Conservation (phyloP, 2,113 vertebrate species). For the Fukomys damarensis region DNA sequence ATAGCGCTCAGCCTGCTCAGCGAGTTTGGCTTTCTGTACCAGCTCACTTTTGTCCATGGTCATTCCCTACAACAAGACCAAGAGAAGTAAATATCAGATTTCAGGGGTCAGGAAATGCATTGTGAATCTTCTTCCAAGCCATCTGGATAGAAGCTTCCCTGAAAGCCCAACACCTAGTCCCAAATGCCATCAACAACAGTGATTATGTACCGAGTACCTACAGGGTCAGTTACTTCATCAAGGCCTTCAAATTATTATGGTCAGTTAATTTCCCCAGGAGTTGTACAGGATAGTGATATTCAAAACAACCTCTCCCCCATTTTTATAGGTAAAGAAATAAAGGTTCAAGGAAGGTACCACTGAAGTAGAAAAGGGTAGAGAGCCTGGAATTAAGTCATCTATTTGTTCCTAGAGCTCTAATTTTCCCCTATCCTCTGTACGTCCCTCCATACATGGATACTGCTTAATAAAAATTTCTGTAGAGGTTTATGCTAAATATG, state of each 20-base stretch:
- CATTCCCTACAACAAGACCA: slow-evolving; percentile 84
- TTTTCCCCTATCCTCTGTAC: background rate
- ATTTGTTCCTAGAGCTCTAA: background rate
- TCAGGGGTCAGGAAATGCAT: background rate
- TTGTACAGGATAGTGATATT: background rate
- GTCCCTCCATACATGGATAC: background rate
- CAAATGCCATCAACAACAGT: background rate
- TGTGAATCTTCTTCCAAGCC: background rate
- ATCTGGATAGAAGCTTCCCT: background rate
- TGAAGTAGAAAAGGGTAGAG: background rate
- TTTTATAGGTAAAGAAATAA: background rate
- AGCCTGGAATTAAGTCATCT: background rate
- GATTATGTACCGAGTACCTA: background rate
- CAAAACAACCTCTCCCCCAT: background rate
- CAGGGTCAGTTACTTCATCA: background rate
- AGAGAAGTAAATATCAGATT: slow-evolving; percentile 2
- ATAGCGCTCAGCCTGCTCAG: slow-evolving; percentile 98
- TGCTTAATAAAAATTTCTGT: background rate
- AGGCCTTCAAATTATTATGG: background rate
- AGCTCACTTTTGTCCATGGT: slow-evolving; percentile 98
- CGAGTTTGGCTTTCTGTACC: slow-evolving; percentile 98
- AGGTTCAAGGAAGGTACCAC: background rate
- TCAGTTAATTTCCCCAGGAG: background rate
- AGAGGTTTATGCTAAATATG: background rate
- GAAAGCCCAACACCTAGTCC: background rate